Evolutionary conservation across 2,888 invertebrate genomes (phyloP).

Genomic region (Eupeodes latifasciatus): DNA sequence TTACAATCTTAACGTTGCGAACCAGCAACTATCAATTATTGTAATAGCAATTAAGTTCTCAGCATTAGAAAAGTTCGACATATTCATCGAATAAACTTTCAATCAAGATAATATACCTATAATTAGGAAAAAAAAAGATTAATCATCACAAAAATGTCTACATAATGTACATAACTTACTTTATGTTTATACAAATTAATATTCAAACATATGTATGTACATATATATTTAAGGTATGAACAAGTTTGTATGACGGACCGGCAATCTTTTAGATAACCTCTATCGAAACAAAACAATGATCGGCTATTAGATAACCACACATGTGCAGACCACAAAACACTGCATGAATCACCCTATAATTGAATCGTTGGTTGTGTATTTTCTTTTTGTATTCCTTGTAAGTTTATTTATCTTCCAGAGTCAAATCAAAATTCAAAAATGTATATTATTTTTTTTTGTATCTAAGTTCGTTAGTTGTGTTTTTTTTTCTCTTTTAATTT

Average conservation of each 20-base stretch:
- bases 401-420: conserved; percentile 23
- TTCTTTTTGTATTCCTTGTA: neutral
- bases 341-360: conserved; percentile 68
- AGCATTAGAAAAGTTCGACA: conserved; percentile 27
- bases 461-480: conserved; percentile 7
- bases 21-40: neutral
- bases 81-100: conserved; percentile 37
- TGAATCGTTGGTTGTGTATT: conserved; percentile 28
- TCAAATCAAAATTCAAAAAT: conserved; percentile 46
- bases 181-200: neutral
- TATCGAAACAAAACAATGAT: conserved; percentile 50
- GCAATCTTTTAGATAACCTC: conserved; percentile 49
- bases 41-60: conserved; percentile 48
- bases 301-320: conserved; percentile 68
- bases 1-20: neutral
- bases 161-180: neutral
- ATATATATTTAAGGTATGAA: neutral
- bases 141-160: conserved; percentile 39
- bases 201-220: neutral
- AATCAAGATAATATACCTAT: neutral
- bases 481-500: neutral
- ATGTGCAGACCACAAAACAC: conserved; percentile 41
- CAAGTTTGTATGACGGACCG: neutral
- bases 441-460: conserved; percentile 17
- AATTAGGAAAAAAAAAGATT: conserved; percentile 20